These are phyloP conservation scores for Parauchenoglanis punctatus DNA, from an alignment of 2,797 vertebrate species.

Conservation along the genomic window DNA sequence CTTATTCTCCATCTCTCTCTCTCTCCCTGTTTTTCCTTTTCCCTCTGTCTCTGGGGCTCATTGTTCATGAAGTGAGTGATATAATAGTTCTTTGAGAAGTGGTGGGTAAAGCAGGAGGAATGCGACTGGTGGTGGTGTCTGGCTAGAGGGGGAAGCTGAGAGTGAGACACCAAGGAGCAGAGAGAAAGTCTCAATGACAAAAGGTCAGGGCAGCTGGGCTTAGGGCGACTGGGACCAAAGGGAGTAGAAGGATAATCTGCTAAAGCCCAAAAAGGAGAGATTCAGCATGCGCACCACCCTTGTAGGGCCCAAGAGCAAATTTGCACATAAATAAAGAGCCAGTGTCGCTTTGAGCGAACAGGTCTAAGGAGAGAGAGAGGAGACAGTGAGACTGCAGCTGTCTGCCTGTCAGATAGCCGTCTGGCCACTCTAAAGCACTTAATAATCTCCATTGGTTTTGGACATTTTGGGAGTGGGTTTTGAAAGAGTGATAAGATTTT, in stretches of 20 bases:
- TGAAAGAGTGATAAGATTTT: constrained; percentile 5
- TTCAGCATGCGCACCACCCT: constrained; percentile 84
- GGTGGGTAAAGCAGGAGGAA: constrained; percentile 63
- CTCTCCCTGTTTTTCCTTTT: constrained; percentile 43
- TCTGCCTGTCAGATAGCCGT: constrained; percentile 45
- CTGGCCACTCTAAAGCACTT: constrained; percentile 44
- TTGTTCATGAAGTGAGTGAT: constrained; percentile 80
- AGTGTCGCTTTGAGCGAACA: constrained; percentile 84
- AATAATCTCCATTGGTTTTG: constrained; percentile 38
- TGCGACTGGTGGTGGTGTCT: constrained; percentile 64
- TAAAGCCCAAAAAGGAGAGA: constrained; percentile 84
- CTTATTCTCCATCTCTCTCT: constrained; percentile 55
- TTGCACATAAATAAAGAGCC: constrained; percentile 89
- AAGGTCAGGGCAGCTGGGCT: constrained; percentile 87
- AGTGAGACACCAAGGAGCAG: constrained; percentile 64
- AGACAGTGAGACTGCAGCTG: constrained; percentile 56
- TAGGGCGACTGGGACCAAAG: constrained; percentile 81
- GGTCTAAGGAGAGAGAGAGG: constrained; percentile 71
- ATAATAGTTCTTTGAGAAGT: constrained; percentile 78
- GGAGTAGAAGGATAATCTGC: constrained; percentile 87
- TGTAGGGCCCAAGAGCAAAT: constrained; percentile 82
- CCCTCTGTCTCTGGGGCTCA: constrained; percentile 72
- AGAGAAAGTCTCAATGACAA: constrained; percentile 83
- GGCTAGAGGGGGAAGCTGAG: constrained; percentile 65
- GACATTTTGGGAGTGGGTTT: constrained; percentile 34